Evolutionary conservation across 2,888 invertebrate species (phyloP), one percentile per base, ranked within the genome.

Genomic region (Lasioglossum figueresi): DNA sequence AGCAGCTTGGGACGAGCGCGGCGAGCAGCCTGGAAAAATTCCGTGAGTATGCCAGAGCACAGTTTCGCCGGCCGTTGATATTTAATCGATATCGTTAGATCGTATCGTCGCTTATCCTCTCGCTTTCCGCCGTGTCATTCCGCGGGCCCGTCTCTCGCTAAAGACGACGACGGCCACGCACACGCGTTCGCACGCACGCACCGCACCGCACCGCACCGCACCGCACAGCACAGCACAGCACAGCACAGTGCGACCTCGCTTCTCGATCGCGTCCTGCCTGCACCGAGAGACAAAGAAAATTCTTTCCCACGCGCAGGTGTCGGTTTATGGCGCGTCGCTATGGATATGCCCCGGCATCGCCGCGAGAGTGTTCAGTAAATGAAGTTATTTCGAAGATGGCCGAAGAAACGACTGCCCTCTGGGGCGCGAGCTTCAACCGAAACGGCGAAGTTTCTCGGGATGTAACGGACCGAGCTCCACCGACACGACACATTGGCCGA

Each of bases 221-320:
- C 37, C 37, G n/a, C n/a, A 56, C 45, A 0, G 45, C 43, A 4
- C 14, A 48, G 82, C 45, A 70, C 63, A 31, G 40, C 56, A 10
- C 23, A 4, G n/a, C n/a, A 43, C 43, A 43, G n/a, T 1, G 27
- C 68, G 34, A 45, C 79, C 40, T 40, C 71, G 78, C 85, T 80
- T 81, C 63, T 31, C 76, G 82, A 79, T 79, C 78, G 79, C 52
- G 27, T 70, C 37, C n/a, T 59, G 45, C 48, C 76, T 52, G 43
- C 80, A 43, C 43, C 66, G 45, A 81, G 70, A 87, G 66, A 89
- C 89, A 90, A 90, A 90, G 84, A 79, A 89, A 87, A 89, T 89
- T 89, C 90, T 90, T 88, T 89, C 80, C 85, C 90, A 88, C 89
- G 88, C 79, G 79, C 82, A 81, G 80, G 87, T 78, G 83, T 52